These are phyloP conservation scores for Typhlichthys eigenmanni DNA, from an alignment of 2,797 vertebrate genomes.

Conservation along the genomic window DNA sequence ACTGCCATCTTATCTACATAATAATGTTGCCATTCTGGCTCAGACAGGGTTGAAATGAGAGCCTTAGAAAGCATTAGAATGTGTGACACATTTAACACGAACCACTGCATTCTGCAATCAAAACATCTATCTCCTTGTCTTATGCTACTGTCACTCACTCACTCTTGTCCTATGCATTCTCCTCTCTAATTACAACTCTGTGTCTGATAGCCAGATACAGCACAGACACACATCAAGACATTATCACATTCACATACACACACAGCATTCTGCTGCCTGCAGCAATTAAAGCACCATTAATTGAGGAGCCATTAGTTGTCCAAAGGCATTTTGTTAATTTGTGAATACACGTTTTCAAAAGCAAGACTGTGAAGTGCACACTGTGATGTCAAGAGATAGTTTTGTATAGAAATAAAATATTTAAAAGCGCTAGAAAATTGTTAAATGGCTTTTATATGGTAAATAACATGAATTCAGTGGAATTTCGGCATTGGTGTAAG, in stretches of 20 bases:
- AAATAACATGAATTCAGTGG: too few relatives aligned
- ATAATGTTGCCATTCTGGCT: too few relatives aligned
- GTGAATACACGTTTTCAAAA: constrained; percentile 57
- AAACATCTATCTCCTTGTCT: not conserved
- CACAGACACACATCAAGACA: constrained; percentile 12
- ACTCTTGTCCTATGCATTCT: constrained; percentile 44
- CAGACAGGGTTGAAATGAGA: too few relatives aligned
- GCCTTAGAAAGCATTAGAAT: too few relatives aligned
- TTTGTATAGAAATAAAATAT: constrained; percentile 13
- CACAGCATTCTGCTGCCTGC: constrained; percentile 58
- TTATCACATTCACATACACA: constrained; percentile 33
- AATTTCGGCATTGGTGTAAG: too few relatives aligned
- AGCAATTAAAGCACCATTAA: constrained; percentile 66
- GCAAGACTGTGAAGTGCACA: constrained; percentile 31
- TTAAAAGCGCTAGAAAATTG: not conserved
- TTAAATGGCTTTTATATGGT: too few relatives aligned
- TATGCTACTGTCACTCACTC: not conserved
- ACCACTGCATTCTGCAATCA: not conserved
- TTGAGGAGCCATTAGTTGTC: constrained; percentile 65
- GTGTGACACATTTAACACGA: too few relatives aligned
- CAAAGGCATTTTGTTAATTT: constrained; percentile 70
- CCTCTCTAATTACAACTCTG: constrained; percentile 52
- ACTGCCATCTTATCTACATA: too few relatives aligned
- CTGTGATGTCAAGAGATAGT: constrained; percentile 12
- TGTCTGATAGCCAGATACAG: not conserved